Conservation (phyloP, 2,888 invertebrate species). For the Lepidocyrtoides sp. region DNA sequence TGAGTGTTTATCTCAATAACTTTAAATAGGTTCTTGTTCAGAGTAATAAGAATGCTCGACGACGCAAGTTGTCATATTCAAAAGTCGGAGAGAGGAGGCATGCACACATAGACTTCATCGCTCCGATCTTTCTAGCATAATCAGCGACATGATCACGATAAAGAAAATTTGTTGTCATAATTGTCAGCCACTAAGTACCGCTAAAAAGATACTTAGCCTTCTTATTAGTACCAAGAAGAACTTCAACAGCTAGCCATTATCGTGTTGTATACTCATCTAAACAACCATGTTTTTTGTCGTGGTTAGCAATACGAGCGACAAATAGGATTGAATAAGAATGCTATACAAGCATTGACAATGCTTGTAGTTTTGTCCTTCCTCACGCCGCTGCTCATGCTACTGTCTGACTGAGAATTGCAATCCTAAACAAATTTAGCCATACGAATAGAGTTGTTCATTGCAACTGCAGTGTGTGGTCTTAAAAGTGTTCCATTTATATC, state of each 20-base stretch:
- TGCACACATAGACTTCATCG: neutral
- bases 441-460: too few species aligned
- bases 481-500: neutral
- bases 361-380: too few species aligned
- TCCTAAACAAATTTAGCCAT: too few species aligned
- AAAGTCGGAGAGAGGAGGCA: neutral
- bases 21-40: neutral
- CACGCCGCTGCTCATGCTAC: too few species aligned
- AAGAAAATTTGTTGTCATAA: conserved; percentile 41
- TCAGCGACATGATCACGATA: neutral
- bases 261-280: too few species aligned
- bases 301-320: too few species aligned
- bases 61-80: neutral
- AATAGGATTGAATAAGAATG: too few species aligned
- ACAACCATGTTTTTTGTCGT: too few species aligned
- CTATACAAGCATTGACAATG: too few species aligned
- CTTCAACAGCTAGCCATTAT: neutral
- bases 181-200: conserved; percentile 53
- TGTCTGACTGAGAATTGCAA: too few species aligned
- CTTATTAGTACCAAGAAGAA: neutral
- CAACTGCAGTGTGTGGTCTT: too few species aligned
- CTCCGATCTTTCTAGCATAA: neutral
- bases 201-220: conserved; percentile 44
- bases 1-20: neutral
- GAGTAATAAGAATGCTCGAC: neutral